A percentile compares a stretch with the other conserved stretches of the same genome.
Conservation (phyloP, 2,797 vertebrate species). For the Thripadectes ignobilis region DNA sequence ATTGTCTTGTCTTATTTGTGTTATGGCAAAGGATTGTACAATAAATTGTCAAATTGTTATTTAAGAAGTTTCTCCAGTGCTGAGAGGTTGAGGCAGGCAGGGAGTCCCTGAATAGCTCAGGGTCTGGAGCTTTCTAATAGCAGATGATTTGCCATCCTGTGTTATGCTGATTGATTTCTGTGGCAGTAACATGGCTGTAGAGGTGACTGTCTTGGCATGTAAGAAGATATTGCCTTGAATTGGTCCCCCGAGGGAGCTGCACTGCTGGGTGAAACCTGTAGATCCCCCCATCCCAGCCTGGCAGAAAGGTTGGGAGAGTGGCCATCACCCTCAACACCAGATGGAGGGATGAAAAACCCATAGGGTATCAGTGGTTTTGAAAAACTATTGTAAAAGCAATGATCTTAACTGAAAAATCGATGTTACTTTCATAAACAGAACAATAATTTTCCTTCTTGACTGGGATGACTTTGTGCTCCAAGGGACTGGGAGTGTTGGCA, state of each 20-base stretch:
- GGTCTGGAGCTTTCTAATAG: not conserved
- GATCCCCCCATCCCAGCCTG: not conserved
- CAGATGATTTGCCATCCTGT: not conserved
- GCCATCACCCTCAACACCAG: not conserved
- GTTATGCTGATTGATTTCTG: not conserved
- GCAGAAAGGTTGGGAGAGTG: not conserved
- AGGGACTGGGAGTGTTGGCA: not conserved
- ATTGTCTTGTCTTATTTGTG: not conserved
- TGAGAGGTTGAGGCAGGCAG: not conserved
- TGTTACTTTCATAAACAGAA: not conserved
- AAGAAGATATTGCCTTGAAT: not conserved
- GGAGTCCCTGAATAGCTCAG: not conserved
- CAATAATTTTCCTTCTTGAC: not conserved
- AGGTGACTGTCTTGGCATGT: not conserved
- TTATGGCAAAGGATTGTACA: not conserved
- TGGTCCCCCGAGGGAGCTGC: rapidly evolving
- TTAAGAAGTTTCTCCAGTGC: not conserved
- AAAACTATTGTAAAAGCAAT: not conserved
- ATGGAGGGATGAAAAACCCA: not conserved
- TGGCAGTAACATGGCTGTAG: not conserved
- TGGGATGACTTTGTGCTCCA: not conserved
- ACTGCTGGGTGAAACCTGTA: not conserved
- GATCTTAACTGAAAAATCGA: not conserved
- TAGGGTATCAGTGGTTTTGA: not conserved
- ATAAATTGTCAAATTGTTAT: not conserved